phyloP scores from a whole-genome alignment of 2,797 vertebrate species.

The Sebastes trivittatus region DNA sequence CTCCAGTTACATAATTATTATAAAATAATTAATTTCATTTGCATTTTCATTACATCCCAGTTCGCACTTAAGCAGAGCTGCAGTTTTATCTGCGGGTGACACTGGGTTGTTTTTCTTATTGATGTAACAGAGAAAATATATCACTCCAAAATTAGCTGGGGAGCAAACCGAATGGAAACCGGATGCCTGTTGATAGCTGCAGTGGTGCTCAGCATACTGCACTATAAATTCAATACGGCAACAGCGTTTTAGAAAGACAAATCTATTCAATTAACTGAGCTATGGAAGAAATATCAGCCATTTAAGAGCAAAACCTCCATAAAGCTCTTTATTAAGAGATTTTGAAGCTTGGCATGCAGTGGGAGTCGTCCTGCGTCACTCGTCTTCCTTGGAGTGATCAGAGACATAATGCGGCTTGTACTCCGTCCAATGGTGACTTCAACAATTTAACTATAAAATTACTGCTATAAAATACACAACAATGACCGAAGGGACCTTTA shows the following conservation, averaged over 20 bases:
- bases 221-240: conserved; percentile 37
- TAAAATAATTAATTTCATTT: conserved; percentile 33
- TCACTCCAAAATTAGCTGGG: conserved; percentile 13
- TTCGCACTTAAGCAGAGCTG: conserved; percentile 9
- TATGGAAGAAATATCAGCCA: conserved; percentile 1
- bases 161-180: conserved; percentile 9
- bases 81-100: conserved; percentile 16
- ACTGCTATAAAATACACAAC: conserved; percentile 30
- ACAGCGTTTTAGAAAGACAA: conserved; percentile 30
- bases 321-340: conserved; percentile 25
- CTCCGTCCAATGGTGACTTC: conserved; percentile 47
- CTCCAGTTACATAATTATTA: conserved; percentile 24
- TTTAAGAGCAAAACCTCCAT: background rate
- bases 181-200: conserved; percentile 19
- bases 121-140: conserved; percentile 2
- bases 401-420: conserved; percentile 22
- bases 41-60: conserved; percentile 45
- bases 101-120: conserved; percentile 11
- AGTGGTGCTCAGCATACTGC: background rate
- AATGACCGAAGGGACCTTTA: conserved; percentile 23
- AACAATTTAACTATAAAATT: conserved; percentile 36
- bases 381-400: conserved; percentile 30
- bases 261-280: conserved; percentile 34
- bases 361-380: conserved; percentile 26
- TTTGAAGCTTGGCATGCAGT: conserved; percentile 34